Conservation (phyloP, 1,140 invertebrate species). For the Trachymyrmex septentrionalis region DNA sequence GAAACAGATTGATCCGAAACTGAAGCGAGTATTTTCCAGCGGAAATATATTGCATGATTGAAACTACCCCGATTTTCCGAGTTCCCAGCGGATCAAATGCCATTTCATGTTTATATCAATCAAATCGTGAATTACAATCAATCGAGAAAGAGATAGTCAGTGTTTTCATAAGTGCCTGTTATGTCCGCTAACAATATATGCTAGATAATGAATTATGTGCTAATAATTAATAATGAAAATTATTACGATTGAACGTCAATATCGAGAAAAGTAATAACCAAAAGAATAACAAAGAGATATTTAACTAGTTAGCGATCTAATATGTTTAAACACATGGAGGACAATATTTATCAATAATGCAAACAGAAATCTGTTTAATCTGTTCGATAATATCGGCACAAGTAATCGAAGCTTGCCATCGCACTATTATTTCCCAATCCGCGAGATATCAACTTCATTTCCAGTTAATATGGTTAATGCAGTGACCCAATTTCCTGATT, state of each 20-base stretch:
- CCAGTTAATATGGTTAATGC: slow-evolving; percentile 40
- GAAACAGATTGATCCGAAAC: slow-evolving; percentile 30
- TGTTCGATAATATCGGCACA: slow-evolving; percentile 22
- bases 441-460: slow-evolving; percentile 35
- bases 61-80: slow-evolving; percentile 22
- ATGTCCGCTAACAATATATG: not conserved
- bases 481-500: slow-evolving; percentile 20
- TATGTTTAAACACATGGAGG: not conserved
- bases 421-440: slow-evolving; percentile 28
- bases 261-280: not conserved
- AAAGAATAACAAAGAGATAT: not conserved
- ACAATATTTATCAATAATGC: slow-evolving; percentile 13
- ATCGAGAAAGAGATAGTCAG: slow-evolving; percentile 17
- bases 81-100: slow-evolving; percentile 31
- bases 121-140: slow-evolving; percentile 41
- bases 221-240: slow-evolving; percentile 27
- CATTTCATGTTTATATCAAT: slow-evolving; percentile 47
- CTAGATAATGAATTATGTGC: not conserved
- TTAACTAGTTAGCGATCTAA: not conserved
- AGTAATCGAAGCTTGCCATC: slow-evolving; percentile 31
- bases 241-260: not conserved
- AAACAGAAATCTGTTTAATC: slow-evolving; percentile 39
- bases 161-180: not conserved
- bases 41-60: slow-evolving; percentile 38
- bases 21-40: slow-evolving; percentile 37